Percentiles rank a stretch among this genome's conserved stretches.
These are phyloP conservation scores for Channa striata DNA, from an alignment of 2,797 vertebrate species.

Conservation along the genomic window DNA sequence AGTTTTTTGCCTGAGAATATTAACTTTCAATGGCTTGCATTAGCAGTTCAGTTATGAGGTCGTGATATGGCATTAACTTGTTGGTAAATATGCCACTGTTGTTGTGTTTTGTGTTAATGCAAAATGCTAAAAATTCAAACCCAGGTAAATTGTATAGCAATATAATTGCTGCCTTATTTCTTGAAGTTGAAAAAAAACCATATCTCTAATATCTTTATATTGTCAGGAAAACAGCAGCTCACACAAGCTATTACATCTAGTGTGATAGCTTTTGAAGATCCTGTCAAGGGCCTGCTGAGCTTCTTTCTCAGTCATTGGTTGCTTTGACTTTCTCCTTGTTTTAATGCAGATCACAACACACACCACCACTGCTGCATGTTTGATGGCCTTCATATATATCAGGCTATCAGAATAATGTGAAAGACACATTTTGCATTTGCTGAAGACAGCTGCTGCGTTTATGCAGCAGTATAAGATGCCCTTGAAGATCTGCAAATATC, in stretches of 20 bases:
- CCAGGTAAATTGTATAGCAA: background rate
- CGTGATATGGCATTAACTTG: background rate
- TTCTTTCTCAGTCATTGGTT: background rate
- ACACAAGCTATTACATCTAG: background rate
- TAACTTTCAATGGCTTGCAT: too few species aligned
- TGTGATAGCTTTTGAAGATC: too few species aligned
- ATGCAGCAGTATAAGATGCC: background rate
- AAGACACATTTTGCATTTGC: background rate
- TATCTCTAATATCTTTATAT: background rate
- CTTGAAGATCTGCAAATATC: conserved; percentile 3
- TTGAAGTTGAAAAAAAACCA: background rate
- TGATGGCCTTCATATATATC: background rate
- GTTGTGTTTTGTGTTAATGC: background rate
- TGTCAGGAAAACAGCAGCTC: background rate
- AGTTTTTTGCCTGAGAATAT: too few species aligned
- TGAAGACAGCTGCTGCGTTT: background rate
- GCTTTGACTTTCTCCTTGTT: background rate
- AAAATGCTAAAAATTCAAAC: conserved; percentile 4
- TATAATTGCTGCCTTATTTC: background rate
- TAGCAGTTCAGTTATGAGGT: too few species aligned
- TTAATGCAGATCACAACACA: background rate
- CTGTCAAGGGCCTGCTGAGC: background rate
- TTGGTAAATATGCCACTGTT: background rate
- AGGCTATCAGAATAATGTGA: background rate
- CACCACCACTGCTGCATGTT: background rate